A percentile compares a stretch with the other conserved stretches of the same genome.
Conservation (phyloP, 2,888 invertebrate genomes). For the Eristalis intricaria region DNA sequence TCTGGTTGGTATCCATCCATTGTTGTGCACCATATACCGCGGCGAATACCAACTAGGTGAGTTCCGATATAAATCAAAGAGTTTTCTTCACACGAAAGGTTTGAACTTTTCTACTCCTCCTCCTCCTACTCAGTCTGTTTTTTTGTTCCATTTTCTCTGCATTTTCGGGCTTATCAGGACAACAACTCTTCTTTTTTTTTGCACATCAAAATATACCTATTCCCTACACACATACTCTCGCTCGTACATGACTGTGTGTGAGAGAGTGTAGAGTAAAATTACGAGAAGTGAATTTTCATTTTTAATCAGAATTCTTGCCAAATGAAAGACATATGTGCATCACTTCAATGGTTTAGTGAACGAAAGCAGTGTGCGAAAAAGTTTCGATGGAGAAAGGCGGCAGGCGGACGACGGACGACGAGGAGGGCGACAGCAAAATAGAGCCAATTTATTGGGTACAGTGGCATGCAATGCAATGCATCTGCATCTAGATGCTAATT, state of each 20-base stretch:
- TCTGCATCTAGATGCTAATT: constrained; percentile 67
- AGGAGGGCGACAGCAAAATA: background rate
- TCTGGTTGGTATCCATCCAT: background rate
- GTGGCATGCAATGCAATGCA: constrained; percentile 33
- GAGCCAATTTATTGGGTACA: constrained; percentile 1
- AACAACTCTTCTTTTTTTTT: constrained; percentile 9
- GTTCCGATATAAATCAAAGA: constrained; percentile 56
- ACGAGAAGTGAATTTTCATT: constrained; percentile 27
- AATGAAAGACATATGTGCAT: constrained; percentile 46
- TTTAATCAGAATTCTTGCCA: constrained; percentile 31
- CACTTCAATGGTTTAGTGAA: background rate
- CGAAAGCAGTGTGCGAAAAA: background rate
- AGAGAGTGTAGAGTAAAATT: constrained; percentile 1
- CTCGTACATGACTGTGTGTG: background rate
- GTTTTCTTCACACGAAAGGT: constrained; percentile 35
- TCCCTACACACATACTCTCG: background rate
- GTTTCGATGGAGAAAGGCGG: too few relatives aligned
- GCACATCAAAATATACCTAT: background rate
- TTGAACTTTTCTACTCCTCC: constrained; percentile 6
- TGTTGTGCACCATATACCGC: constrained; percentile 11
- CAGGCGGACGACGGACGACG: too few relatives aligned
- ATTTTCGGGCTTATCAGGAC: constrained; percentile 13
- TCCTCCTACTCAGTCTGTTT: background rate
- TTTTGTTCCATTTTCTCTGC: background rate
- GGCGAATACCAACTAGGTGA: constrained; percentile 3